Evolutionary conservation across 2,888 invertebrate genomes (phyloP).

Genomic region (Noctua pronuba): DNA sequence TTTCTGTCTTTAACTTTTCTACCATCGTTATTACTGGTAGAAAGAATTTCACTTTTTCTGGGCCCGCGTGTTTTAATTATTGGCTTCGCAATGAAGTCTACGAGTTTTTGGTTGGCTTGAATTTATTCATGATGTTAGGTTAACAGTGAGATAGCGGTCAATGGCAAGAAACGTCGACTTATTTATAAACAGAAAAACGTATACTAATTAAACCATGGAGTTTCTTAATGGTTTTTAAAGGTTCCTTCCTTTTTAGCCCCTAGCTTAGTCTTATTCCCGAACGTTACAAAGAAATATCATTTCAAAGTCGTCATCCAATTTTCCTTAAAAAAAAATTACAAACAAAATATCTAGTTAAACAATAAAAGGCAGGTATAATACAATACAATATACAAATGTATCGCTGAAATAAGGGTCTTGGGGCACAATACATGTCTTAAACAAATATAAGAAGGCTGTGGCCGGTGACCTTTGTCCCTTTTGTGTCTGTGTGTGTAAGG

Average conservation of each 20-base stretch:
- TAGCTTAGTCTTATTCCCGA: not conserved
- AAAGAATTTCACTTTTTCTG: not conserved
- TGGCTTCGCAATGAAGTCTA: not conserved
- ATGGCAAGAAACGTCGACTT: not conserved
- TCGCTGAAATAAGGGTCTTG: conserved; percentile 80
- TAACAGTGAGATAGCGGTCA: not conserved
- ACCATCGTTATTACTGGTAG: not conserved
- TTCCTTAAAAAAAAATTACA: not conserved
- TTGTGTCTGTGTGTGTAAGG: conserved; percentile 85
- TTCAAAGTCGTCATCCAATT: not conserved
- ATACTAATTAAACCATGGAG: too few relatives aligned
- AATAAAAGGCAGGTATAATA: conserved; percentile 65
- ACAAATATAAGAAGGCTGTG: conserved; percentile 90
- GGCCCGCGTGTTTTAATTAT: not conserved
- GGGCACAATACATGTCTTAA: conserved; percentile 88
- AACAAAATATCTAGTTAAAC: conserved; percentile 40
- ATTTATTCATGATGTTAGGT: not conserved
- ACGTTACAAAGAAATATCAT: not conserved
- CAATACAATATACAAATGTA: conserved; percentile 76
- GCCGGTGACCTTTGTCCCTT: conserved; percentile 89
- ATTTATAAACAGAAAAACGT: too few relatives aligned
- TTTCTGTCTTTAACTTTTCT: not conserved
- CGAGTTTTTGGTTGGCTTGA: not conserved
- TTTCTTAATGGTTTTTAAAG: not conserved
- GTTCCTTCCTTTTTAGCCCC: not conserved